Percentiles rank a stretch among this genome's conserved stretches.
phyloP scores from a whole-genome alignment of 2,797 vertebrate species.

The Neosalanx taihuensis region DNA sequence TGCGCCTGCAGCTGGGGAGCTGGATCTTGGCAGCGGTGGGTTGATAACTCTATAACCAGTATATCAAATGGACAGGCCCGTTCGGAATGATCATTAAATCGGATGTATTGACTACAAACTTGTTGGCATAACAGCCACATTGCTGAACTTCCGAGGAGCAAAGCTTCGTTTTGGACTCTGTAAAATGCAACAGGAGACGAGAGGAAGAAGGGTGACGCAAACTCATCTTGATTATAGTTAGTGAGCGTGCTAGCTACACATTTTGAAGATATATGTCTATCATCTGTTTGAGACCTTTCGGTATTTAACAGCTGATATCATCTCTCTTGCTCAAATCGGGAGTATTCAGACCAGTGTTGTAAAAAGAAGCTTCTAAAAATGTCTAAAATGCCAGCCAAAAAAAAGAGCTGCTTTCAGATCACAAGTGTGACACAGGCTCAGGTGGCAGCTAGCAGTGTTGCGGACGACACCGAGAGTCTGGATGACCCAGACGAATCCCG shows the following conservation, averaged over 20 bases:
- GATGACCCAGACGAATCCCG: slow-evolving; percentile 97
- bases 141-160: slow-evolving; percentile 46
- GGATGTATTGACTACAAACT: slow-evolving; percentile 8
- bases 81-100: slow-evolving; percentile 23
- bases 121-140: slow-evolving; percentile 31
- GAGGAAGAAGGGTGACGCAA: slow-evolving; percentile 71
- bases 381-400: slow-evolving; percentile 99
- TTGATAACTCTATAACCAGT: slow-evolving; percentile 59
- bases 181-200: slow-evolving; percentile 77
- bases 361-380: slow-evolving; percentile 71
- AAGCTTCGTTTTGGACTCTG: slow-evolving; percentile 51
- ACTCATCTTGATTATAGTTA: slow-evolving; percentile 62
- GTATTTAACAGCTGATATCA: slow-evolving; percentile 31
- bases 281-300: slow-evolving; percentile 37
- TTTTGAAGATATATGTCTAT: slow-evolving; percentile 34
- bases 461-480: slow-evolving; percentile 96
- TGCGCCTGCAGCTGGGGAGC: slow-evolving; percentile 60
- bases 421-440: slow-evolving; percentile 98
- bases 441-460: slow-evolving; percentile 84
- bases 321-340: slow-evolving; percentile 37
- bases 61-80: slow-evolving; percentile 47
- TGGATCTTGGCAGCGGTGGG: slow-evolving; percentile 63
- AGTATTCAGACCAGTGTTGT: slow-evolving; percentile 47
- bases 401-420: slow-evolving; percentile 99
- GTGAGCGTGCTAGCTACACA: slow-evolving; percentile 15